phyloP scores from a whole-genome alignment of 1,140 invertebrate genomes.

The Dreissena polymorpha region DNA sequence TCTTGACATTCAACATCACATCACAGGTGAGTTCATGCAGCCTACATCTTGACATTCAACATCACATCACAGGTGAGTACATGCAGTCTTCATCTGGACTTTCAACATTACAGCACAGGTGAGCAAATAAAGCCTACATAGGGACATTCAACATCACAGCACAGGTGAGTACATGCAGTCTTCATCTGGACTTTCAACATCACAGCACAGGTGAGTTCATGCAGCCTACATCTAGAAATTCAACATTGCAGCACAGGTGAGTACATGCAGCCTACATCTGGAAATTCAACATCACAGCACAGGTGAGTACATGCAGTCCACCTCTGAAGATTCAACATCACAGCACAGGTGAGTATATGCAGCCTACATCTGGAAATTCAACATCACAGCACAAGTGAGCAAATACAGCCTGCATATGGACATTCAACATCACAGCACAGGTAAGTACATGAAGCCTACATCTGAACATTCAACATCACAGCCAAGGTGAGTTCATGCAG shows the following conservation, averaged over 20 bases:
- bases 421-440: conserved; percentile 61
- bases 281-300: conserved; percentile 63
- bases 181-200: conserved; percentile 69
- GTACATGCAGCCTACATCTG: conserved; percentile 66
- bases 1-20: conserved; percentile 66
- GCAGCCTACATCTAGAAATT: conserved; percentile 67
- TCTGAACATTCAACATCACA: conserved; percentile 66
- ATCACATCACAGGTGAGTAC: conserved; percentile 60
- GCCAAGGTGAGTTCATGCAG: conserved; percentile 62
- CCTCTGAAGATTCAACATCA: conserved; percentile 67
- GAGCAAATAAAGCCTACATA: too few species aligned
- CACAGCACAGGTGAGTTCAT: conserved; percentile 58
- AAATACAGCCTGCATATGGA: conserved; percentile 69
- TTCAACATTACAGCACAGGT: conserved; percentile 62
- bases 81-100: conserved; percentile 66
- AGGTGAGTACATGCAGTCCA: conserved; percentile 64
- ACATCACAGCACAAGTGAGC: conserved; percentile 57
- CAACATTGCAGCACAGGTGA: conserved; percentile 56
- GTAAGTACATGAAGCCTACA: too few species aligned
- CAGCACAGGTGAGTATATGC: conserved; percentile 62
- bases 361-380: conserved; percentile 66
- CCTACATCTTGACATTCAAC: conserved; percentile 66
- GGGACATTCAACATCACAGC: conserved; percentile 68
- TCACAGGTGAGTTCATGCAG: conserved; percentile 62
- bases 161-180: conserved; percentile 59